Conservation (phyloP, 30 jellyfish, hydroid and myxozoan species). For the Catostylus mosaicus region DNA sequence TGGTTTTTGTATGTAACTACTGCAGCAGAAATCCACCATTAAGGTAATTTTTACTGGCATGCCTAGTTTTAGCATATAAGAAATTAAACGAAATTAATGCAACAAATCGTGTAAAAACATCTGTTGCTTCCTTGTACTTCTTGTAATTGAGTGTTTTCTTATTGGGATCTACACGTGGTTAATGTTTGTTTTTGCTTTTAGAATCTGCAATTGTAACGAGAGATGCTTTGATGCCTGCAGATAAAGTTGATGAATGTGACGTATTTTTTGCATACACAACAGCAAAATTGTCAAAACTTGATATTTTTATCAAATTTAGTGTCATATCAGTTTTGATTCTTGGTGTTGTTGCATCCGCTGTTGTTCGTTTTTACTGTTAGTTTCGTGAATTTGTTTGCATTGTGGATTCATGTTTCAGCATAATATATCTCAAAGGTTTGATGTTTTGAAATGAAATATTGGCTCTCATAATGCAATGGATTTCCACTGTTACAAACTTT, state of each 20-base stretch:
- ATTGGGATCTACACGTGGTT: neutral
- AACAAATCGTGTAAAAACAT: neutral
- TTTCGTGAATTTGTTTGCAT: neutral
- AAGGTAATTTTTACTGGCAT: neutral
- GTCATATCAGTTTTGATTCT: neutral
- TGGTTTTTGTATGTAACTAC: neutral
- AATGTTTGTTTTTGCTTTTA: neutral
- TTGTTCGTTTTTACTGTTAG: neutral
- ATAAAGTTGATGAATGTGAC: neutral
- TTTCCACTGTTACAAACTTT: neutral
- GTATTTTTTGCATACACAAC: neutral
- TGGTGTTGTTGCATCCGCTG: conserved; percentile 1
- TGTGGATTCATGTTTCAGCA: neutral
- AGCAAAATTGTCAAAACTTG: neutral
- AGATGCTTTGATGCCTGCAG: neutral
- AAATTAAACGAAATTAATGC: neutral
- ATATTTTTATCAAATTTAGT: neutral
- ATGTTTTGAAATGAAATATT: neutral
- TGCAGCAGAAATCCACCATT: neutral
- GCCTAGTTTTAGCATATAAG: neutral
- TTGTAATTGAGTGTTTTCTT: neutral
- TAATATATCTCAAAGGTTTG: too few relatives aligned
- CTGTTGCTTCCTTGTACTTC: neutral
- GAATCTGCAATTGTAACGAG: neutral
- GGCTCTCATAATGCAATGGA: neutral